Evolutionary conservation across 2,888 invertebrate genomes (phyloP).

Genomic region (Morinoia aosen): DNA sequence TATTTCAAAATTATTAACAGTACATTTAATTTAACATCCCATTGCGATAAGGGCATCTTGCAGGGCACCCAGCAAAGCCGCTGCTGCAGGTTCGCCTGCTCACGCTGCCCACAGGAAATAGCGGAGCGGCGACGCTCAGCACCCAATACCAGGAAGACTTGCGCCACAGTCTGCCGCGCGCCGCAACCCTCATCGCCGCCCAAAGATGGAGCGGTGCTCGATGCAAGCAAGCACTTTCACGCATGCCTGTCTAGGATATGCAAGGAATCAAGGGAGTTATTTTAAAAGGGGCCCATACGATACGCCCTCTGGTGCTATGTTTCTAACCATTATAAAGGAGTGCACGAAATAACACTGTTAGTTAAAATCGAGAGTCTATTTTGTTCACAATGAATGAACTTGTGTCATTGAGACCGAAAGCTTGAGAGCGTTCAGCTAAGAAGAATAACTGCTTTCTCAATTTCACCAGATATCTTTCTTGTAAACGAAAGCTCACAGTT

Average conservation of each 20-base stretch:
- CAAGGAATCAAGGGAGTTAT: not conserved
- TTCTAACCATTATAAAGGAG: too few species aligned
- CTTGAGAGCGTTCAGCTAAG: too few species aligned
- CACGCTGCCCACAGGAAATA: conserved; percentile 7
- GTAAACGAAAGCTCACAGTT: too few species aligned
- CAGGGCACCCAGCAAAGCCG: not conserved
- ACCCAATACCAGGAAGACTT: conserved; percentile 18
- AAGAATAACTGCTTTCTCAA: too few species aligned
- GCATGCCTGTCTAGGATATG: not conserved
- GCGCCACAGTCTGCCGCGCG: not conserved
- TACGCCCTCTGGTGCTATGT: too few species aligned
- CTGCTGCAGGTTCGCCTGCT: not conserved
- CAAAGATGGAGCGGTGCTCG: not conserved
- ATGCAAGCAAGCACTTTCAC: not conserved
- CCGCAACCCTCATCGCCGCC: not conserved
- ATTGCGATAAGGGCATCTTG: not conserved
- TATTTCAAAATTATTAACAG: not conserved
- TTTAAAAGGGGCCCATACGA: too few species aligned
- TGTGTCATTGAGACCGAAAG: too few species aligned
- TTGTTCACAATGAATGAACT: too few species aligned
- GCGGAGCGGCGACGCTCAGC: not conserved
- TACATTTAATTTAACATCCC: not conserved
- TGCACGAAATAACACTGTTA: too few species aligned
- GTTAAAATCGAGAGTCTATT: too few species aligned
- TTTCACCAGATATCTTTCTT: too few species aligned